Conservation (phyloP, 1,140 invertebrate genomes). For the Drosophila melanica region DNA sequence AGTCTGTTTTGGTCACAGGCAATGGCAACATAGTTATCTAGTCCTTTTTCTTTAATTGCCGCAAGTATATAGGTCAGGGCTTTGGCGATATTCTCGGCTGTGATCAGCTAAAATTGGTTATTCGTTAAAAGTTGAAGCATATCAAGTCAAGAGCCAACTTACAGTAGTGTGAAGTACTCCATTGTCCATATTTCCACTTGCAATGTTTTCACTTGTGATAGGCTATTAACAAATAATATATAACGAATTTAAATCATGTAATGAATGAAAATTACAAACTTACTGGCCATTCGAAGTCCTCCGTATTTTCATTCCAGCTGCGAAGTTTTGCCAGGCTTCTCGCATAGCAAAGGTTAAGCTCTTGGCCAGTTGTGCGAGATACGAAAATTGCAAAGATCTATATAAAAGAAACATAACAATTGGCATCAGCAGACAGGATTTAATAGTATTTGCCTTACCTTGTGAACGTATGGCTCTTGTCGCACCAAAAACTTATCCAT, state of each 20-base stretch:
- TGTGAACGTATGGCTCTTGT: conserved; percentile 37
- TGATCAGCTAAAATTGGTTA: conserved; percentile 19
- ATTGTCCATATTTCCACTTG: conserved; percentile 2
- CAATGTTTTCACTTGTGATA: conserved; percentile 21
- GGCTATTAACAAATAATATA: neutral
- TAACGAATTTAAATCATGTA: neutral
- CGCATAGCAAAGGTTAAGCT: conserved; percentile 25
- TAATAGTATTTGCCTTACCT: conserved; percentile 5
- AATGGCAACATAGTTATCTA: conserved; percentile 28
- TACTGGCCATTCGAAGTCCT: conserved; percentile 34
- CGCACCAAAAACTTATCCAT: conserved; percentile 39
- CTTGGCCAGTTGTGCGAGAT: conserved; percentile 14
- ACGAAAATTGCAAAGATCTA: conserved; percentile 33
- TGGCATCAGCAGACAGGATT: neutral
- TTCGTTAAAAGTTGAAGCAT: neutral
- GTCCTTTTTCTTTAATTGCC: conserved; percentile 2
- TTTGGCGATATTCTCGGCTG: conserved; percentile 19
- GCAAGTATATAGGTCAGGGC: conserved; percentile 15
- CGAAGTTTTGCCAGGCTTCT: conserved; percentile 22
- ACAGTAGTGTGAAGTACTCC: conserved; percentile 19
- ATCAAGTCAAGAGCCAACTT: neutral
- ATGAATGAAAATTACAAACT: neutral
- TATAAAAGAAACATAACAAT: neutral
- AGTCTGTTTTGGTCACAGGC: conserved; percentile 17
- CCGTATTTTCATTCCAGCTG: conserved; percentile 30